Base-by-base conservation (phyloP, 2,113 vertebrate species). In the Oryzias melastigma region DNA sequence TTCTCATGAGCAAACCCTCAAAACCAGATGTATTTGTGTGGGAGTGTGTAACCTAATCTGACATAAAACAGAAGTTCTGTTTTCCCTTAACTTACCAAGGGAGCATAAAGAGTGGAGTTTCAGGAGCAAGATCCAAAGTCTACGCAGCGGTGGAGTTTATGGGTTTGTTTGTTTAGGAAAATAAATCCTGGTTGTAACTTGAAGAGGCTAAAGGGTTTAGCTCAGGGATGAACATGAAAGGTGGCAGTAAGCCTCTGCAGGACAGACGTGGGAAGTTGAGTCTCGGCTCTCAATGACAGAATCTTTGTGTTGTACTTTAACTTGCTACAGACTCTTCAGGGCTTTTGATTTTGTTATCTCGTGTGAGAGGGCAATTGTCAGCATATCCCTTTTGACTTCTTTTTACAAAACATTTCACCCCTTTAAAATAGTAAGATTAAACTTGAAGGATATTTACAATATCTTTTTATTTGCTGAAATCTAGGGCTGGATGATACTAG, bases 141-240 rank as follows among this genome's bases (percentile, higher is more conserved):
- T 66, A 59, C n/a, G 24, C 58, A 16, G 1, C n/a, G 57, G 40
- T 58, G 53, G 72, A 71, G 66, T 79, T 75, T 52, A 65, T 52
- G 70, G 62, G 73, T 81, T 73, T 84, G 73, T 86, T 87, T 83
- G 68, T 71, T 62, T 82, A 69, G 77, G 61, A 73, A 77, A 64
- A 49, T 59, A 78, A 76, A 85, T 85, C 83, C 73, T 24, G 59
- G 60, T 62, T 78, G 71, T 77, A 73, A 70, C 60, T 71, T 80
- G 71, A 86, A 82, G 78, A 75, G 65, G 71, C 54, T 58, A 68
- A 76, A 60, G 42, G 62, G 65, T 79, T 83, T 69, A 66, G 42
- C 46, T 5, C 12, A 14, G 54, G 77, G 77, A 61, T 61, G 47
- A 77, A 75, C 65, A 55, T 78, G 15, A 68, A 80, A 72, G 78